Base-by-base conservation (phyloP, 2,888 invertebrate genomes). In the Cerastoderma edule region DNA sequence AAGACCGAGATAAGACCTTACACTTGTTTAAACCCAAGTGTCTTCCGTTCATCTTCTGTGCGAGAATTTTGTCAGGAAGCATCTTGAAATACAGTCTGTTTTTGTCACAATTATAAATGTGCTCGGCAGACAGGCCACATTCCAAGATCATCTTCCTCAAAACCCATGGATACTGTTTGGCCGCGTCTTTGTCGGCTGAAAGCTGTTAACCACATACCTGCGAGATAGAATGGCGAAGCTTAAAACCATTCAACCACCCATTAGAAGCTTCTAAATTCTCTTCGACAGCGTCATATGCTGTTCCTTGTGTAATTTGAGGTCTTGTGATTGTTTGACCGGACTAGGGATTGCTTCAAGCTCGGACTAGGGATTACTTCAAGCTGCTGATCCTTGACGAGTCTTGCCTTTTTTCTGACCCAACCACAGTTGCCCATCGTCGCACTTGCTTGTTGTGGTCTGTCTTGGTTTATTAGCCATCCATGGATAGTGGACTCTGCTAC, bases 41-140 rank as follows among this genome's bases (percentile, higher is more conserved):
- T 56, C 24, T 28, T 16, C 8, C 10, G 5, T 0, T 19, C 19
- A 24, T 57, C 54, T 57, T 67, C 32, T 16, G 19, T 2, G 72
- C 77, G 22, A 78, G 64, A n/a, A 83, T 83, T 35, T 67, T 39
- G 24, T 67, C 72, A 22, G 85, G 85, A 67, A 85, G 70, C 67
- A 78, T 80, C 64, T 79, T 86, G 73, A n/a, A n/a, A n/a, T n/a
- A n/a, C n/a, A n/a, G n/a, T n/a, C n/a, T n/a, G n/a, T n/a, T n/a
- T n/a, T n/a, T n/a, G n/a, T n/a, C n/a, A n/a, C n/a, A n/a, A n/a
- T n/a, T n/a, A n/a, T n/a, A n/a, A n/a, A n/a, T n/a, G n/a, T n/a
- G n/a, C n/a, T n/a, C n/a, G n/a, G n/a, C n/a, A n/a, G n/a, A n/a
- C n/a, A n/a, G n/a, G n/a, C n/a, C n/a, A n/a, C n/a, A n/a, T n/a